A percentile compares a stretch with the other conserved stretches of the same genome.
Evolutionary conservation across 2,797 vertebrate genomes (phyloP).

Genomic region (Numenius phaeopus): DNA sequence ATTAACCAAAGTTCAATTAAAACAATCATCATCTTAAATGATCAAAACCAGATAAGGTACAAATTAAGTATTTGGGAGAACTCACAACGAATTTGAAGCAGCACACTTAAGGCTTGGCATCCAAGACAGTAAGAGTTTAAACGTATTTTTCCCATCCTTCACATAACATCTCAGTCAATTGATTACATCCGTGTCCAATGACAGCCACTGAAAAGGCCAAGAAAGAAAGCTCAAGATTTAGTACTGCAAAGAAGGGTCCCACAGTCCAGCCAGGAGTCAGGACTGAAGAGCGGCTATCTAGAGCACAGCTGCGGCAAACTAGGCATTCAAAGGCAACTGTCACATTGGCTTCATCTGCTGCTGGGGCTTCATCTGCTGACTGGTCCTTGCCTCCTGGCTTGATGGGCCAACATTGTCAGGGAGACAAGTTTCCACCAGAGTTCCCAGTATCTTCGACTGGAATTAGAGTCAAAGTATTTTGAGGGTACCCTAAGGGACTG

Average conservation of each 20-base stretch:
- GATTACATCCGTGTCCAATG: background rate
- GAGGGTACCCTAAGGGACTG: background rate
- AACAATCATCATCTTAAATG: background rate
- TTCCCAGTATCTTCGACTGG: background rate
- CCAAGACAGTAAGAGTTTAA: background rate
- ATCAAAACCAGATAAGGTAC: background rate
- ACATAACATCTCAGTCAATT: background rate
- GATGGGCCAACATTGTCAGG: background rate
- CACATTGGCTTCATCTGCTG: background rate
- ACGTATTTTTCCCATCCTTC: background rate
- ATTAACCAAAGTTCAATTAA: background rate
- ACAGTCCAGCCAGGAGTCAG: background rate
- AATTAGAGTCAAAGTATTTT: background rate
- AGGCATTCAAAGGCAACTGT: background rate
- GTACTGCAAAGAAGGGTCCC: background rate
- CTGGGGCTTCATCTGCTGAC: too few relatives aligned
- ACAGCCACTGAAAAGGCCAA: background rate
- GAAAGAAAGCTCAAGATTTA: background rate
- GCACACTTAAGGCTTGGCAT: background rate
- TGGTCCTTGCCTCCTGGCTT: background rate
- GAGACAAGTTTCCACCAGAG: background rate
- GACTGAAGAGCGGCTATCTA: accelerated
- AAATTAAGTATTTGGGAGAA: background rate
- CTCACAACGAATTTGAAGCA: background rate
- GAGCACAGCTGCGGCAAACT: background rate